A percentile compares a stretch with the other conserved stretches of the same genome.
Conservation (phyloP, 1,140 invertebrate genomes). For the Proctacanthus coquilletti region DNA sequence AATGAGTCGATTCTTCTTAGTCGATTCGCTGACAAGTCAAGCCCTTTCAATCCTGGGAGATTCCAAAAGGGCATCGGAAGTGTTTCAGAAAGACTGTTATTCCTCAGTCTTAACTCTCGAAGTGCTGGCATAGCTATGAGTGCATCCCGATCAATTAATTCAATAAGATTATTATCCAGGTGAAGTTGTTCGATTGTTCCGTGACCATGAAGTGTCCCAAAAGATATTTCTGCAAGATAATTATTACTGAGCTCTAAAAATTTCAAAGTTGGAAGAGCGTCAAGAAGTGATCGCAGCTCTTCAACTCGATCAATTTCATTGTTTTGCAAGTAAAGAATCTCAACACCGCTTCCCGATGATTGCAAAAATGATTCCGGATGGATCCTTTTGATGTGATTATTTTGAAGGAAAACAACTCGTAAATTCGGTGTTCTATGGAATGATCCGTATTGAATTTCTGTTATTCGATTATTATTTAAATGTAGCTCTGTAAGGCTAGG, state of each 20-base stretch:
- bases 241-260: constrained; percentile 65
- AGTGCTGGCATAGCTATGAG: constrained; percentile 67
- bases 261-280: constrained; percentile 55
- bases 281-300: constrained; percentile 52
- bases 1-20: constrained; percentile 52
- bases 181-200: constrained; percentile 60
- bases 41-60: constrained; percentile 59
- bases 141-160: constrained; percentile 54
- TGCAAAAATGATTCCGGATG: constrained; percentile 68
- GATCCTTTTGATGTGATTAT: constrained; percentile 59
- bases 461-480: constrained; percentile 57
- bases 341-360: constrained; percentile 48
- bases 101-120: constrained; percentile 57
- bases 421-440: constrained; percentile 61
- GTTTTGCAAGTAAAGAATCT: constrained; percentile 56
- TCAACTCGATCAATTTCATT: constrained; percentile 59
- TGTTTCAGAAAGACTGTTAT: constrained; percentile 56
- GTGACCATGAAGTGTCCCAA: constrained; percentile 58
- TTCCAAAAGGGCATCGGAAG: constrained; percentile 59
- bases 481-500: constrained; percentile 50
- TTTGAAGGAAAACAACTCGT: constrained; percentile 55
- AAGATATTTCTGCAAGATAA: constrained; percentile 54
- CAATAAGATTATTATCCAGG: constrained; percentile 61
- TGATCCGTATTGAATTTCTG: constrained; percentile 56
- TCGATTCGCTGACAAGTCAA: constrained; percentile 65